Conservation (phyloP, 2,113 vertebrate species). For the Ictalurus punctatus region DNA sequence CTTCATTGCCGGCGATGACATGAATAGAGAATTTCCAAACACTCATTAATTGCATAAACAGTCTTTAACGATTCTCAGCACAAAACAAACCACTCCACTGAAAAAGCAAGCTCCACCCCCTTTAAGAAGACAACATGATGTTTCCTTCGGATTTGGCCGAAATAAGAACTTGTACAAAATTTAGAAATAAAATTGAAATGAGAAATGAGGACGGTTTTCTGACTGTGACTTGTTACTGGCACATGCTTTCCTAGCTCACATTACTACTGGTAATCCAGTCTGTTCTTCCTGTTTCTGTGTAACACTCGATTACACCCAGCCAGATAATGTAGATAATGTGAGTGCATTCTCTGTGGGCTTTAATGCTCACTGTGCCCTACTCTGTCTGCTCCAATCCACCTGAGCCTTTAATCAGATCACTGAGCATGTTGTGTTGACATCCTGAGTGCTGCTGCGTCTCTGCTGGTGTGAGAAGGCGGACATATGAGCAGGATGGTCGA, state of each 20-base stretch:
- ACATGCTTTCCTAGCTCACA: background rate
- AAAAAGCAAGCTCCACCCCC: background rate
- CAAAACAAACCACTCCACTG: background rate
- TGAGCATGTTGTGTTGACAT: conserved; percentile 47
- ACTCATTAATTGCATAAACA: no score
- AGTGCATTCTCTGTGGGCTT: conserved; percentile 29
- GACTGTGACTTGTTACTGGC: background rate
- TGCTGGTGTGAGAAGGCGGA: conserved; percentile 16
- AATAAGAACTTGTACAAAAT: background rate
- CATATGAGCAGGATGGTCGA: conserved; percentile 3
- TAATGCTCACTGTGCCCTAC: conserved; percentile 18
- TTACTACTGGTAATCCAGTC: no score
- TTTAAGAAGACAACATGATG: background rate
- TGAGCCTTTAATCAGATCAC: conserved; percentile 62
- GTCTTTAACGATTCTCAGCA: background rate
- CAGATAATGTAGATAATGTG: background rate
- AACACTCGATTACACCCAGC: background rate
- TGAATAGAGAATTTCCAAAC: background rate
- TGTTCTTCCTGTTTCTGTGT: background rate
- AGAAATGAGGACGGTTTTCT: background rate
- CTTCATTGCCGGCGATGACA: background rate
- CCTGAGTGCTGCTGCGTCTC: conserved; percentile 27
- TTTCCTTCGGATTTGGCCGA: background rate
- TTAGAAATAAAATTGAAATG: background rate
- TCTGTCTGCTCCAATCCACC: conserved; percentile 56